Evolutionary conservation across 2,113 vertebrate species (phyloP).

Genomic region (Ameiurus melas): DNA sequence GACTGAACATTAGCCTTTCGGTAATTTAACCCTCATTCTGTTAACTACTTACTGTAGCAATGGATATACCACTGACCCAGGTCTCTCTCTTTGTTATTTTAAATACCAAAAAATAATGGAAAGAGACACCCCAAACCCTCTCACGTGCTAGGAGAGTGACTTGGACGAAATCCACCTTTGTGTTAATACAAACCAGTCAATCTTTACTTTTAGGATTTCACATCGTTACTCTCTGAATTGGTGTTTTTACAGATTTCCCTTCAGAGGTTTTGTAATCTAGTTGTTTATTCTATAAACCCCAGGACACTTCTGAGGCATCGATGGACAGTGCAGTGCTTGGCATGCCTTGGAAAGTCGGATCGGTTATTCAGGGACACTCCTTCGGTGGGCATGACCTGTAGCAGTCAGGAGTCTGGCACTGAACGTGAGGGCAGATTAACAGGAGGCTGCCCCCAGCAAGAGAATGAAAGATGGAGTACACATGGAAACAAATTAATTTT

Average conservation of each 20-base stretch:
- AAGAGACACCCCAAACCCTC: neutral
- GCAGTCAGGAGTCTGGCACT: constrained; percentile 32
- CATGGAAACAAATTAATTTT: constrained; percentile 50
- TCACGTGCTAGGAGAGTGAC: neutral
- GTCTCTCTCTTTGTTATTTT: neutral
- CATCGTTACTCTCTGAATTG: neutral
- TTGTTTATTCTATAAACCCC: neutral
- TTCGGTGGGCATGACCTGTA: constrained; percentile 37
- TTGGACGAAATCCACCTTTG: neutral
- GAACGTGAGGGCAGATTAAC: constrained; percentile 22
- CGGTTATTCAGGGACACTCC: neutral
- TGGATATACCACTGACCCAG: neutral
- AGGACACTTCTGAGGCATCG: neutral
- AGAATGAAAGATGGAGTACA: constrained; percentile 33
- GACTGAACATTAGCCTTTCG: constrained; percentile 77
- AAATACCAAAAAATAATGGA: neutral
- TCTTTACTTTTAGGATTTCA: neutral
- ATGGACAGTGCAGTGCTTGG: neutral
- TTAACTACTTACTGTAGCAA: neutral
- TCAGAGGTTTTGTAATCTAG: neutral
- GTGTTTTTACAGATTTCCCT: neutral
- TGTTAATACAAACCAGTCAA: neutral
- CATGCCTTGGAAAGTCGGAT: neutral
- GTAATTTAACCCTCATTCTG: constrained; percentile 68
- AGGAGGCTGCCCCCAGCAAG: constrained; percentile 10